Percentiles rank a stretch among this genome's conserved stretches.
phyloP scores from a whole-genome alignment of 64 coral and sea anemone species.

The Montipora cactus region DNA sequence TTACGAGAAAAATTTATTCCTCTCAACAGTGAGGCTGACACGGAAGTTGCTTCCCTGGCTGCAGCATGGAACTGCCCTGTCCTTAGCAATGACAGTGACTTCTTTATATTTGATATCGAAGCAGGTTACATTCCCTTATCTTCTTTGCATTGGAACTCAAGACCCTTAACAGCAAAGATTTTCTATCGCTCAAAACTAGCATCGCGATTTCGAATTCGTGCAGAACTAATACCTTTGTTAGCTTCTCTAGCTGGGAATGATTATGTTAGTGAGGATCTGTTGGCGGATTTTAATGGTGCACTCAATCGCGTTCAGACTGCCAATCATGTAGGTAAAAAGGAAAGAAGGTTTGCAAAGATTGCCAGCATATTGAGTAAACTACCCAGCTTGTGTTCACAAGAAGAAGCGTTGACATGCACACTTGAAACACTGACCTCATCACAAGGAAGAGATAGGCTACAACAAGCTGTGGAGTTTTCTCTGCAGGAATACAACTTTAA shows the following conservation, averaged over 20 bases:
- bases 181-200: constrained; percentile 66
- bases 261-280: constrained; percentile 41
- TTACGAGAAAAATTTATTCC: constrained; percentile 1
- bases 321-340: constrained; percentile 10
- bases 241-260: constrained; percentile 89
- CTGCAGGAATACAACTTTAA: constrained; percentile 67
- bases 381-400: constrained; percentile 17
- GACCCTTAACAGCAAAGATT: constrained; percentile 39
- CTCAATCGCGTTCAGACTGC: constrained; percentile 20
- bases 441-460: constrained; percentile 13
- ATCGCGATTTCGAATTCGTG: constrained; percentile 71
- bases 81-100: constrained; percentile 86
- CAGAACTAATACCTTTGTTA: constrained; percentile 66
- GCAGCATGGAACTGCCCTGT: constrained; percentile 68
- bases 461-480: constrained; percentile 44
- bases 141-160: constrained; percentile 51
- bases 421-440: constrained; percentile 21
- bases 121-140: constrained; percentile 78
- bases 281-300: constrained; percentile 64
- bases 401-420: constrained; percentile 38
- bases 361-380: constrained; percentile 43
- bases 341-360: constrained; percentile 43
- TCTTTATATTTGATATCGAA: constrained; percentile 87
- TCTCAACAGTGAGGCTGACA: constrained; percentile 85
- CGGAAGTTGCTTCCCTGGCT: constrained; percentile 80